phyloP scores from a whole-genome alignment of 2,797 vertebrate genomes.

The Trematocara caparti region DNA sequence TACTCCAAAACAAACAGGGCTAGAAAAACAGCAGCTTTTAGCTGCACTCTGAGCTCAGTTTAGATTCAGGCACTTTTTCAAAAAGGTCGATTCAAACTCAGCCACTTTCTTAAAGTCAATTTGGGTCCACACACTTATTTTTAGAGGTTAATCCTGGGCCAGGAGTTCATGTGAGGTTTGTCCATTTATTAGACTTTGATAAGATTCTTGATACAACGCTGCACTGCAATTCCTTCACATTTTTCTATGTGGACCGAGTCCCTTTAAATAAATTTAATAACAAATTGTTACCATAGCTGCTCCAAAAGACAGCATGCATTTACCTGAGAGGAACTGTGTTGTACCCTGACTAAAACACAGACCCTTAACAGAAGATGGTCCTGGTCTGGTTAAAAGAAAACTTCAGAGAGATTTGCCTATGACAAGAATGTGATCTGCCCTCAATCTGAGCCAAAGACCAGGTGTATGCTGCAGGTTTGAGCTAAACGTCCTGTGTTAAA shows the following conservation, averaged over 20 bases:
- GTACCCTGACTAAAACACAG: background rate
- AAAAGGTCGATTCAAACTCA: constrained; percentile 34
- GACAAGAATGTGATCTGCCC: background rate
- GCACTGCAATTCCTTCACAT: background rate
- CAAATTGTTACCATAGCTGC: background rate
- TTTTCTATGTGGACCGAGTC: background rate
- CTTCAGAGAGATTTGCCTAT: background rate
- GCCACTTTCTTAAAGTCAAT: constrained; percentile 29
- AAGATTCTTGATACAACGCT: background rate
- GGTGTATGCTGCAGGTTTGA: background rate
- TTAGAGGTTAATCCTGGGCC: constrained; percentile 32
- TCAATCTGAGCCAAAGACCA: background rate
- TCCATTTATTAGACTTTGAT: background rate
- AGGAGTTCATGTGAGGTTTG: constrained; percentile 36
- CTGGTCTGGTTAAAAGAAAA: background rate
- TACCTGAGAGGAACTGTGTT: background rate
- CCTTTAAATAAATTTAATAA: background rate
- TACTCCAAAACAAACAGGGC: constrained; percentile 65
- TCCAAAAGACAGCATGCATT: background rate
- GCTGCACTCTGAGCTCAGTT: constrained; percentile 40
- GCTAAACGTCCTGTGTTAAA: background rate
- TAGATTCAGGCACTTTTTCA: constrained; percentile 25
- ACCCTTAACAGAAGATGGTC: background rate
- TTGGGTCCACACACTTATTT: constrained; percentile 9
- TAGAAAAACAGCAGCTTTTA: constrained; percentile 48